Evolutionary conservation across 2,113 vertebrate genomes (phyloP), one percentile per base, ranked within the genome.

Genomic region (Amphilophus citrinellus): DNA sequence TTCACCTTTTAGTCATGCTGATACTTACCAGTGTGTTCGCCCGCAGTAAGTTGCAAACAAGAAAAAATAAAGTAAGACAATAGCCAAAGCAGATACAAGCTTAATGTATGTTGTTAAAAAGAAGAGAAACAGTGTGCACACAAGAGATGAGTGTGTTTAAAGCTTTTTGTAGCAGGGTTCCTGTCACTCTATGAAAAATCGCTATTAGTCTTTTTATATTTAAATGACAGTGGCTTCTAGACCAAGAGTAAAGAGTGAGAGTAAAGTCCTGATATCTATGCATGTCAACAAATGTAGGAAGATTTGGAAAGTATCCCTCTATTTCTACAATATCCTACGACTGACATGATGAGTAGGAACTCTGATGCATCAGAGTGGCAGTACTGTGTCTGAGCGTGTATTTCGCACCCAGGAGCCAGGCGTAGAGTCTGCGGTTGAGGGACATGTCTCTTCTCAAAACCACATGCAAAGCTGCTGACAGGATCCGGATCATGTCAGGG

Each of bases 371-470:
- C 13, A 22, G 13, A 35, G 76, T 73, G 68, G 68, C 24, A 77
- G 24, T 71, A n/a, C 42, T 81, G 82, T 88, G 83, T 85, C 18
- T 83, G 62, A 85, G 80, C 83, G 71, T 84, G 75, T 58, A 18
- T 81, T 82, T 77, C 97, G 86, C 94, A 99, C 98, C 98, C 50
- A 99, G 95, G 88, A 99, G 97, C 98, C 98, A 99, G 1, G 98
- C 98, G 90, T 99, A 99, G 83, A 99, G 98, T 92, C 98, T 97
- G 88, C 98, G 95, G 94, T 99, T 99, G 85, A 99, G 95, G 4
- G 98, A 99, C 98, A 99, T 99, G 91, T 99, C 98, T 95, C 98
- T 97, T 92, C 98, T 97, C 84, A 99, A 95, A 27, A 99, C 98
- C 24, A 99, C 98, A 13, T 99, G 98, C 90, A 99, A 96, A n/a